Base-by-base conservation (phyloP, 2,797 vertebrate genomes). In the Rhynchotus rufescens region DNA sequence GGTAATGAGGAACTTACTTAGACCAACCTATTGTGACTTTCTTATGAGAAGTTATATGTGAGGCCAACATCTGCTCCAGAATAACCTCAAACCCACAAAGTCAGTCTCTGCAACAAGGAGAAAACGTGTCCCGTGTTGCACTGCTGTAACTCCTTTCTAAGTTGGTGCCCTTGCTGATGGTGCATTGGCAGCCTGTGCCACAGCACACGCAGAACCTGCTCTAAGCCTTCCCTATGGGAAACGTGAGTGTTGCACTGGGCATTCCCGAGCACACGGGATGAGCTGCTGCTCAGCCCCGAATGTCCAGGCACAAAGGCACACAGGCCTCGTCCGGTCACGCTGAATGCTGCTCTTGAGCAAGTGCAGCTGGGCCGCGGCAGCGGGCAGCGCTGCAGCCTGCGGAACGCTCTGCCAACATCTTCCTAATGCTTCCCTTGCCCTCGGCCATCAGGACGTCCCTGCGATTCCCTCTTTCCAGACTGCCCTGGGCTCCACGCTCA, bases 91-190 rank as follows among this genome's bases (percentile, higher is more conserved):
- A 45, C 10, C 34, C 64, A 34, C 13, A 19, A 34, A 68, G n/a
- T 22, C 9, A 56, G 28, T 30, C 56, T 80, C 15, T 25, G 60
- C 15, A 47, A 59, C 0, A 2, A 0, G 0, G 7, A 12, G 42
- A n/a, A 34, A 60, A 21, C 40, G 23, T 0, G 7, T 15, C 23
- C 15, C 47, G 5, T 0, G 0, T 9, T 64, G 20, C 56, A 4
- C 12, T 54, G 28, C 67, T 25, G 36, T 44, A 25, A 7, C n/a
- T 45, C 34, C 36, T 30, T 10, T 60, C 64, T 10, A 32, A 34
- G 25, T 20, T 64, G 49, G 67, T 15, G 32, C 67, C 47, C 54
- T 57, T 14, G 36, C 61, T 17, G 56, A 65, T 13, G 47, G 38
- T 16, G 69, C 28, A 32, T 44, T 30, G 36, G 8, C 26, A 44